Conservation (phyloP, 2,797 vertebrate species). For the Spinus olivaceus region DNA sequence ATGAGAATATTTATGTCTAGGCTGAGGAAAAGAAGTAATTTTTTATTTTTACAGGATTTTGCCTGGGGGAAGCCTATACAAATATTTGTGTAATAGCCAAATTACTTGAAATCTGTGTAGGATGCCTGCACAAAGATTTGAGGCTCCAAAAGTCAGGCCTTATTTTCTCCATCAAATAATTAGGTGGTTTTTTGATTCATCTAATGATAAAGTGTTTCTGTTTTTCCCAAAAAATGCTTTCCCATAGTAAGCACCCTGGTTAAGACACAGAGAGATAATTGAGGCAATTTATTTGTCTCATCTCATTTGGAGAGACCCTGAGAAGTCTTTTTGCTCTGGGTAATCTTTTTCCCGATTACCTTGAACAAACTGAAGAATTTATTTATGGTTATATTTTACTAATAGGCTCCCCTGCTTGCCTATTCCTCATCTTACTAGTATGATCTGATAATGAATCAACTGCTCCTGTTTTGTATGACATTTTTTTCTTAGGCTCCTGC, state of each 20-base stretch:
- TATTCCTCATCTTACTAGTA: background rate
- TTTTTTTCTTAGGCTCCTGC: background rate
- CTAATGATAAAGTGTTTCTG: background rate
- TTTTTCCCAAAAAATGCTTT: background rate
- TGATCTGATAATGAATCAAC: background rate
- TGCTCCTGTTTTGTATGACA: background rate
- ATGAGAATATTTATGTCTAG: background rate
- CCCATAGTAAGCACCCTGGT: background rate
- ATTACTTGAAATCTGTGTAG: background rate
- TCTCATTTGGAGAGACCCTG: background rate
- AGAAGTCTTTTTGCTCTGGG: background rate
- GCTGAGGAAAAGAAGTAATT: background rate
- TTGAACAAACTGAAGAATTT: background rate
- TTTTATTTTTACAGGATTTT: background rate
- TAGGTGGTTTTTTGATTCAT: background rate
- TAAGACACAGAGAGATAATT: background rate
- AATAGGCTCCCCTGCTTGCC: background rate
- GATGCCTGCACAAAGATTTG: background rate
- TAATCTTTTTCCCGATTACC: background rate
- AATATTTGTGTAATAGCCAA: background rate
- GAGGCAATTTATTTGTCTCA: background rate
- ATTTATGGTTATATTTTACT: background rate
- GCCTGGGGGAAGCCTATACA: background rate
- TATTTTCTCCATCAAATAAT: background rate
- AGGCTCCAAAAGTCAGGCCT: background rate